A percentile compares a stretch with the other conserved stretches of the same genome.
These are phyloP conservation scores for Xenops minutus DNA, from an alignment of 2,797 vertebrate genomes.

Conservation along the genomic window DNA sequence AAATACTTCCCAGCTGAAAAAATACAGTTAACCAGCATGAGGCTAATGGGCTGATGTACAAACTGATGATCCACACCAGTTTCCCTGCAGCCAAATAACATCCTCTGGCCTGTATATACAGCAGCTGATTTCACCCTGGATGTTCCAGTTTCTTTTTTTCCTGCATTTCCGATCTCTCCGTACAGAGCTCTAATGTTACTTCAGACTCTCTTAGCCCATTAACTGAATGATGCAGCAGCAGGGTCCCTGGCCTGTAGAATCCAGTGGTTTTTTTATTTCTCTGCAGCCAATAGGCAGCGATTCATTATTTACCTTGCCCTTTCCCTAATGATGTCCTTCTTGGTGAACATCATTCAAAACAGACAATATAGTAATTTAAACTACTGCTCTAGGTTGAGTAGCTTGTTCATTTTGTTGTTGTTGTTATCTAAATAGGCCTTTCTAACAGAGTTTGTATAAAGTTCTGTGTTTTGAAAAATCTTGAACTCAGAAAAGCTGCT, in stretches of 20 bases:
- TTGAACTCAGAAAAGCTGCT: not conserved
- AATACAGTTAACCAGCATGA: slow-evolving; percentile 33
- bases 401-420: not conserved
- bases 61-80: slow-evolving; percentile 20
- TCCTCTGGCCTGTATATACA: not conserved
- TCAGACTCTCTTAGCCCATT: slow-evolving; percentile 9
- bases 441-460: not conserved
- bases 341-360: not conserved
- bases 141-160: not conserved
- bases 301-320: slow-evolving; percentile 52
- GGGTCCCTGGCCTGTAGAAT: not conserved
- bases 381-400: not conserved
- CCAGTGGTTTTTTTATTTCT: not conserved
- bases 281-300: not conserved
- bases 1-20: slow-evolving; percentile 47
- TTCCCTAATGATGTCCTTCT: slow-evolving; percentile 26
- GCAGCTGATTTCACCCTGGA: not conserved
- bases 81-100: slow-evolving; percentile 1
- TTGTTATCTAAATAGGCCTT: not conserved
- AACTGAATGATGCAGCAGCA: not conserved
- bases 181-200: not conserved
- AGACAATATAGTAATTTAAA: not conserved
- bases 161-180: not conserved
- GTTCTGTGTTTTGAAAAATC: not conserved
- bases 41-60: slow-evolving; percentile 39